These are phyloP conservation scores for Aplysina aerophoba DNA, from an alignment of 37 sponge, comb jelly and placozoan species.

Conservation along the genomic window DNA sequence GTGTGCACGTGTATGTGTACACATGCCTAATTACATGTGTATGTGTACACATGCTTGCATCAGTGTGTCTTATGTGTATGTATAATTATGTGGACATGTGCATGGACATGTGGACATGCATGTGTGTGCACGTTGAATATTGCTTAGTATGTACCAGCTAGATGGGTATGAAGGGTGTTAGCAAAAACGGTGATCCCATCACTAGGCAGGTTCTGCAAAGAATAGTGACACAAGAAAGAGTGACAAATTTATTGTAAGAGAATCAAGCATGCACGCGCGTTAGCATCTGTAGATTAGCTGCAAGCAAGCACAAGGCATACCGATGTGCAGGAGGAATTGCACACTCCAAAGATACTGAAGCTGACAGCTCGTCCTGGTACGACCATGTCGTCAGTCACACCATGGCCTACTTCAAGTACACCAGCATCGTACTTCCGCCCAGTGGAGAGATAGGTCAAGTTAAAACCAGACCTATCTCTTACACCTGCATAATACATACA, in stretches of 20 bases:
- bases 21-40: conserved; percentile 2
- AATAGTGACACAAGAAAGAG: too few relatives aligned
- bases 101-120: not conserved
- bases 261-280: too few relatives aligned
- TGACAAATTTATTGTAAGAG: too few relatives aligned
- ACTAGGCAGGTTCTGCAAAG: not conserved
- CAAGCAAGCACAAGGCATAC: too few relatives aligned
- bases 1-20: conserved; percentile 23
- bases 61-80: not conserved
- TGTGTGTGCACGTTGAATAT: conserved; percentile 12
- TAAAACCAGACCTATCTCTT: conserved; percentile 41
- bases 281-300: too few relatives aligned
- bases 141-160: too few relatives aligned
- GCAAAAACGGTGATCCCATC: conserved; percentile 37
- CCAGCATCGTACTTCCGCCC: conserved; percentile 33
- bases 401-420: conserved; percentile 14
- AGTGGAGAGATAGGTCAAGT: conserved; percentile 12
- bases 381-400: conserved; percentile 1
- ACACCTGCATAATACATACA: conserved; percentile 12
- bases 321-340: conserved; percentile 6
- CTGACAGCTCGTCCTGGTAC: conserved; percentile 13
- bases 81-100: not conserved
- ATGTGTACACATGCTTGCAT: not conserved
- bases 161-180: conserved; percentile 12
- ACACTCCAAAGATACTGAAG: not conserved